These are phyloP conservation scores for Archilochus colubris DNA, from an alignment of 2,113 vertebrate species.

Conservation along the genomic window DNA sequence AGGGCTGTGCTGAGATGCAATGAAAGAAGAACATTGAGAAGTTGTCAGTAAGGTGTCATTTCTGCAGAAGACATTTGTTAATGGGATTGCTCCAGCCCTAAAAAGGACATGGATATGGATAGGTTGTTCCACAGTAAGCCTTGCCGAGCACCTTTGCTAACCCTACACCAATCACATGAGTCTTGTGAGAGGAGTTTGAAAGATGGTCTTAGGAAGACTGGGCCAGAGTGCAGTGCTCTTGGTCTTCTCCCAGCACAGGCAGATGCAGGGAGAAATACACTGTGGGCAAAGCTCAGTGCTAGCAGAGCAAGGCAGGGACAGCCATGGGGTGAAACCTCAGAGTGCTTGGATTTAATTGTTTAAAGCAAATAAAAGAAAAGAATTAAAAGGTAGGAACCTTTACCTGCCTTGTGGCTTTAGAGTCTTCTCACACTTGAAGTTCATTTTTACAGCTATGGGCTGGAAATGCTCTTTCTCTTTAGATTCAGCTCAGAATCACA, in stretches of 20 bases:
- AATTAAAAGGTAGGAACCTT: not conserved
- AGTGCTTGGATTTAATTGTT: not conserved
- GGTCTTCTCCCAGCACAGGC: not conserved
- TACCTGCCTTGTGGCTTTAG: not conserved
- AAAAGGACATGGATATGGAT: not conserved
- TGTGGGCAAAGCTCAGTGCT: not conserved
- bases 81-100: not conserved
- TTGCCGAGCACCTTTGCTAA: not conserved
- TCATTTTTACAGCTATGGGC: not conserved
- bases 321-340: not conserved
- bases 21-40: not conserved
- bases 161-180: not conserved
- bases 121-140: not conserved
- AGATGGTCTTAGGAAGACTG: not conserved
- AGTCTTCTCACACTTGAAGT: not conserved
- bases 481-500: accelerated
- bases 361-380: not conserved
- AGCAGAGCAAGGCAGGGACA: not conserved
- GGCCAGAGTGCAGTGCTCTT: not conserved
- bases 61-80: not conserved
- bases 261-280: not conserved
- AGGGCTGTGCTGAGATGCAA: not conserved
- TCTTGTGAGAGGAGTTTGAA: not conserved
- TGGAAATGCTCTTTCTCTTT: not conserved
- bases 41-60: accelerated